These are phyloP conservation scores for Thinocorus orbignyianus DNA, from an alignment of 2,113 vertebrate species.

Conservation along the genomic window DNA sequence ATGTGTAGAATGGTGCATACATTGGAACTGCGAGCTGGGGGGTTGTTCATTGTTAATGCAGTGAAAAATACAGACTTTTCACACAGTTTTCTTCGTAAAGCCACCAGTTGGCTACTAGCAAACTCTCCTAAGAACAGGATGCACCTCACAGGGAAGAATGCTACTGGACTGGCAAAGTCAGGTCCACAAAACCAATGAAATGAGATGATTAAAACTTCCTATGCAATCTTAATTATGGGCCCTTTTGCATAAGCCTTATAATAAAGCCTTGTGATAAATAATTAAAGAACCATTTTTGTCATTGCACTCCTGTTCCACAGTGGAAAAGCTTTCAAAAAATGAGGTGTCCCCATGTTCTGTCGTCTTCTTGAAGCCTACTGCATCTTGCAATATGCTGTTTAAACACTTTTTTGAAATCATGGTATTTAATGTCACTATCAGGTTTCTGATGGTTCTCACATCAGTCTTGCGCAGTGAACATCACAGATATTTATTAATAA, in stretches of 20 bases:
- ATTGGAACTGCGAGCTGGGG: background rate
- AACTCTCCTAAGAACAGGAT: background rate
- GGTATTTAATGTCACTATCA: background rate
- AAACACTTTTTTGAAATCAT: background rate
- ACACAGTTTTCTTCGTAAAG: background rate
- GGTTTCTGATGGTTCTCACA: background rate
- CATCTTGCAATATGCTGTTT: background rate
- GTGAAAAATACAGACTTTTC: background rate
- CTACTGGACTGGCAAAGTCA: background rate
- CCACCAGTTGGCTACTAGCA: background rate
- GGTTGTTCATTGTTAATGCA: constrained; percentile 26
- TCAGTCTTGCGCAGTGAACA: background rate
- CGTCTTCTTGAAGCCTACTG: background rate
- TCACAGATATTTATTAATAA: background rate
- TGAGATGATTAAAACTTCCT: background rate
- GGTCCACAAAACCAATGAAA: background rate
- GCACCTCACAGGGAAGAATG: background rate
- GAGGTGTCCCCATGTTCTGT: background rate
- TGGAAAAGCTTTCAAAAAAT: background rate
- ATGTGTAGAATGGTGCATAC: background rate
- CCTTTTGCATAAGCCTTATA: background rate
- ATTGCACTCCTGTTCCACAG: background rate
- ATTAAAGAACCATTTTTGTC: background rate
- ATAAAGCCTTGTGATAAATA: background rate
- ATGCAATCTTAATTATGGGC: background rate